These are phyloP conservation scores for Notodonta dromedarius DNA, from an alignment of 2,888 invertebrate genomes.

Conservation along the genomic window DNA sequence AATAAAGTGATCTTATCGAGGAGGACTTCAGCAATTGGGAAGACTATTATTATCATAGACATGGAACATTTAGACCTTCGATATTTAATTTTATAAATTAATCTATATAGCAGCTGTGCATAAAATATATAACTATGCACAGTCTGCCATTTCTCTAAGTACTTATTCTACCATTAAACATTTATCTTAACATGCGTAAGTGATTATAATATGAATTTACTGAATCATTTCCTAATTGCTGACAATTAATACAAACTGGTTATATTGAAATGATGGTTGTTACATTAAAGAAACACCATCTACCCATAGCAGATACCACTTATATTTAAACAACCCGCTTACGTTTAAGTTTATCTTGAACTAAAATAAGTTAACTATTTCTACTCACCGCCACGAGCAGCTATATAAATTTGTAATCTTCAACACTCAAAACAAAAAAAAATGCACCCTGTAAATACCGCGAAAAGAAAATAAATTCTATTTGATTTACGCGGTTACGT, in stretches of 20 bases:
- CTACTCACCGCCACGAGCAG: too few relatives aligned
- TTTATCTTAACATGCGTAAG: conserved; percentile 23
- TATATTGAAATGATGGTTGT: too few relatives aligned
- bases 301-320: too few relatives aligned
- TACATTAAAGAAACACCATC: too few relatives aligned
- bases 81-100: conserved; percentile 3
- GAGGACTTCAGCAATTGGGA: conserved; percentile 29
- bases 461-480: too few relatives aligned
- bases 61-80: conserved; percentile 25
- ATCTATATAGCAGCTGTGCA: not conserved
- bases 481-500: too few relatives aligned
- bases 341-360: too few relatives aligned
- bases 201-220: conserved; percentile 23
- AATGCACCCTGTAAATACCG: too few relatives aligned
- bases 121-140: conserved; percentile 3
- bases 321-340: too few relatives aligned
- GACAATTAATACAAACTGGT: not conserved
- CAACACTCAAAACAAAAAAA: too few relatives aligned
- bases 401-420: too few relatives aligned
- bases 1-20: conserved; percentile 13
- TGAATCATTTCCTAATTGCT: conserved; percentile 24
- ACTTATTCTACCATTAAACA: conserved; percentile 31
- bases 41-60: conserved; percentile 22
- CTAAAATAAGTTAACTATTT: too few relatives aligned
- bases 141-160: conserved; percentile 13